A percentile compares a stretch with the other conserved stretches of the same genome.
Conservation (phyloP, 2,113 vertebrate genomes). For the Epinephelus cyanopodus region DNA sequence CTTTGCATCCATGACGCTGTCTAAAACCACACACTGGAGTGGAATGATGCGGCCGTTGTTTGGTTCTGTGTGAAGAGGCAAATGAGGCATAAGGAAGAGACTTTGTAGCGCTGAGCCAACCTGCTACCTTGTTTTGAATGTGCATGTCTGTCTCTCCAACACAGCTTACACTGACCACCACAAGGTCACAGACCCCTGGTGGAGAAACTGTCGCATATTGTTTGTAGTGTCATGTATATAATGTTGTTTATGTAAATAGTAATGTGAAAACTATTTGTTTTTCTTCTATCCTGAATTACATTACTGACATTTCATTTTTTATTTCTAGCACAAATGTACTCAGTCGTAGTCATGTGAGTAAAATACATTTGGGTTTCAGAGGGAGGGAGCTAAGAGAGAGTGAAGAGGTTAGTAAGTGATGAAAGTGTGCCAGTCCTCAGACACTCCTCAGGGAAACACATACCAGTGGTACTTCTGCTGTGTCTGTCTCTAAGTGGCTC, state of each 20-base stretch:
- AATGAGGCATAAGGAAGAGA: too few species aligned
- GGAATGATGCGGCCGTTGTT: too few species aligned
- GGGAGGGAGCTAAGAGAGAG: not conserved
- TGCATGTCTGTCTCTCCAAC: too few species aligned
- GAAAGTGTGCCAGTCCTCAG: constrained; percentile 38
- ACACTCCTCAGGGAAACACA: constrained; percentile 55
- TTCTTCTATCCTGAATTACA: not conserved
- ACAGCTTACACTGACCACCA: too few species aligned
- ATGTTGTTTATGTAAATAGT: too few species aligned
- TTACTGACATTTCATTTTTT: not conserved
- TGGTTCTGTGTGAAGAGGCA: too few species aligned
- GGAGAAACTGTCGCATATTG: not conserved
- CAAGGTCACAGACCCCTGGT: too few species aligned
- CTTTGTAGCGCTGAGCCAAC: too few species aligned
- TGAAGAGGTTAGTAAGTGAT: constrained; percentile 38
- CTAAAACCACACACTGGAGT: too few species aligned
- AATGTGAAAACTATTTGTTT: too few species aligned
- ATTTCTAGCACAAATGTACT: not conserved
- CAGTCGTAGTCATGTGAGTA: not conserved
- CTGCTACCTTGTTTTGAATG: too few species aligned
- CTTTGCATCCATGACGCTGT: too few species aligned
- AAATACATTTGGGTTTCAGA: not conserved
- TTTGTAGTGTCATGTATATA: not conserved
- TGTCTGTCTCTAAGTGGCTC: constrained; percentile 61
- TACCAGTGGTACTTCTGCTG: constrained; percentile 45